Conservation (phyloP, 2,888 invertebrate genomes). For the Dolichomitus sp. region DNA sequence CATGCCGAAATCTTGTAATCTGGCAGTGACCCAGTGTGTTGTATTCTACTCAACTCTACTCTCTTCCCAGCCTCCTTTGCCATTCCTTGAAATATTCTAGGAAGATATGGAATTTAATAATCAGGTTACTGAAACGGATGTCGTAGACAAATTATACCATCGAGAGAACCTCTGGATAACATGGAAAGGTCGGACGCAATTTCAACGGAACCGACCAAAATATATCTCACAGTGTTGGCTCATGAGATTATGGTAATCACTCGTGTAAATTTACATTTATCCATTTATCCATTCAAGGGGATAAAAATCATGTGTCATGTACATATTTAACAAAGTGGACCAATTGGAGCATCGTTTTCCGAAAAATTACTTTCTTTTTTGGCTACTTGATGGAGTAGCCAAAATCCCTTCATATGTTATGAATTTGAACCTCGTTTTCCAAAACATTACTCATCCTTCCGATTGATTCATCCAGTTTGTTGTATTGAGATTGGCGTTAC, state of each 20-base stretch:
- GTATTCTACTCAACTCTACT: background rate
- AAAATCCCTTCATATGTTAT: too few species aligned
- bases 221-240: background rate
- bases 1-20: background rate
- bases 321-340: background rate
- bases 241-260: background rate
- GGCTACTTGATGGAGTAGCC: too few species aligned
- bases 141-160: constrained; percentile 1
- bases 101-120: background rate
- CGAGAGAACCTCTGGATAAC: constrained; percentile 20
- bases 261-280: constrained; percentile 8
- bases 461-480: too few species aligned
- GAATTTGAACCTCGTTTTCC: too few species aligned
- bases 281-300: background rate
- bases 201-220: background rate
- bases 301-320: background rate
- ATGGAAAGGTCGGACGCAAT: constrained; percentile 24
- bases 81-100: background rate
- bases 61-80: background rate
- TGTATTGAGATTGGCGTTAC: too few species aligned
- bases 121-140: background rate
- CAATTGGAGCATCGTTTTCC: background rate
- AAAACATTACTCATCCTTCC: too few species aligned
- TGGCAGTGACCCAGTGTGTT: background rate
- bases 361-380: too few species aligned